phyloP scores from a whole-genome alignment of 2,113 vertebrate genomes.

The Mustela nigripes region DNA sequence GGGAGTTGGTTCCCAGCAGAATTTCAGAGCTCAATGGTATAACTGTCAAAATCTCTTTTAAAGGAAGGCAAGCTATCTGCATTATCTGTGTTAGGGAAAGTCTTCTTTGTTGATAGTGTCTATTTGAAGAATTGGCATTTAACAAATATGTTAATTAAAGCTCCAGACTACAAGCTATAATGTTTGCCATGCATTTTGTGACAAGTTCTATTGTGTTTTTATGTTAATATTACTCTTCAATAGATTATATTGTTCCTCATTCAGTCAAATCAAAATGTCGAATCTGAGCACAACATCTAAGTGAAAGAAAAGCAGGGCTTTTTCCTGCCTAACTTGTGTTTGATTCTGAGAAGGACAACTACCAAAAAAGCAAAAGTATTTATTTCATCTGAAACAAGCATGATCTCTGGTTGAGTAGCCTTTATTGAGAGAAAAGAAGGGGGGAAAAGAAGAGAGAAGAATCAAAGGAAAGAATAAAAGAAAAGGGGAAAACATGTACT shows the following conservation, averaged over 20 bases:
- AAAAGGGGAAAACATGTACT: neutral
- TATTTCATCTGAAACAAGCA: constrained; percentile 29
- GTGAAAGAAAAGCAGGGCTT: constrained; percentile 36
- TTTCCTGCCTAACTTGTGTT: neutral
- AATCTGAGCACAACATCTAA: constrained; percentile 62
- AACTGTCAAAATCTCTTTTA: constrained; percentile 75
- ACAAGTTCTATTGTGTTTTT: constrained; percentile 83
- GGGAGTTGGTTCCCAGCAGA: constrained; percentile 61
- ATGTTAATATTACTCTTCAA: constrained; percentile 82
- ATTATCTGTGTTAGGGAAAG: constrained; percentile 62
- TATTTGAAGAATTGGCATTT: constrained; percentile 77
- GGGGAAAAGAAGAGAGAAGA: neutral
- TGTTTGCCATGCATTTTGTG: constrained; percentile 79
- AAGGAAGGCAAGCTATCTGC: constrained; percentile 59
- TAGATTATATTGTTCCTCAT: constrained; percentile 74
- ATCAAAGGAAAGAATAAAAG: neutral
- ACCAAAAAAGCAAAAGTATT: neutral
- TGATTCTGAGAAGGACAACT: neutral
- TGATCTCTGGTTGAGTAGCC: neutral
- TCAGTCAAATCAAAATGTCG: constrained; percentile 76
- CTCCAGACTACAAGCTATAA: constrained; percentile 73
- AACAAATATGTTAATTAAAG: constrained; percentile 84
- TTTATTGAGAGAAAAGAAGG: neutral
- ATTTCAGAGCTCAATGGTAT: constrained; percentile 67
- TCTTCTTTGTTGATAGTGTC: constrained; percentile 75